These are phyloP conservation scores for Drosophila gaucha DNA, from an alignment of 2,888 invertebrate species.

Conservation along the genomic window DNA sequence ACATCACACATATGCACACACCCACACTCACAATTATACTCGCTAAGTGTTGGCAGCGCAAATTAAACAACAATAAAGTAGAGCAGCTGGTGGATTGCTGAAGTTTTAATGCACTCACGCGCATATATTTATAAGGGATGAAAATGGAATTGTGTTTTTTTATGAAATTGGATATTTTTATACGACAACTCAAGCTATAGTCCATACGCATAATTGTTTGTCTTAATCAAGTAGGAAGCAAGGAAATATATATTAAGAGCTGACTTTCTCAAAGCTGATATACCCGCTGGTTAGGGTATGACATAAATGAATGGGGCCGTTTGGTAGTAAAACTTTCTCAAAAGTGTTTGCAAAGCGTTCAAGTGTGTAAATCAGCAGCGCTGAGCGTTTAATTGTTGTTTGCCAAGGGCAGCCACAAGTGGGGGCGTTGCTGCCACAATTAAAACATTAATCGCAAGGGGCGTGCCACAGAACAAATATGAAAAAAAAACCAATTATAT, in stretches of 20 bases:
- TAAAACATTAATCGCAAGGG: constrained; percentile 51
- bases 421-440: constrained; percentile 45
- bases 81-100: not conserved
- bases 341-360: constrained; percentile 64
- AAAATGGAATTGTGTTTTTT: not conserved
- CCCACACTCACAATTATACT: constrained; percentile 16
- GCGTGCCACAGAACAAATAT: constrained; percentile 2
- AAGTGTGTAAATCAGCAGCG: constrained; percentile 65
- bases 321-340: constrained; percentile 52
- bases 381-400: constrained; percentile 73
- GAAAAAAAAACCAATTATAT: not conserved
- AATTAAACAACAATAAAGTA: constrained; percentile 21
- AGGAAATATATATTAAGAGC: no score
- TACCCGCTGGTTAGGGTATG: not conserved
- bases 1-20: constrained; percentile 35
- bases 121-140: no score
- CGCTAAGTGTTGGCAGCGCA: constrained; percentile 9
- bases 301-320: constrained; percentile 31
- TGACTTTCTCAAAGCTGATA: not conserved
- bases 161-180: not conserved
- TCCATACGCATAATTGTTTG: no score
- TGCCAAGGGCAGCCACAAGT: constrained; percentile 52
- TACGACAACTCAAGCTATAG: no score
- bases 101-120: constrained; percentile 23
- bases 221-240: no score